Conservation (phyloP, 2,888 invertebrate genomes). For the Rhogogaster chlorosoma region DNA sequence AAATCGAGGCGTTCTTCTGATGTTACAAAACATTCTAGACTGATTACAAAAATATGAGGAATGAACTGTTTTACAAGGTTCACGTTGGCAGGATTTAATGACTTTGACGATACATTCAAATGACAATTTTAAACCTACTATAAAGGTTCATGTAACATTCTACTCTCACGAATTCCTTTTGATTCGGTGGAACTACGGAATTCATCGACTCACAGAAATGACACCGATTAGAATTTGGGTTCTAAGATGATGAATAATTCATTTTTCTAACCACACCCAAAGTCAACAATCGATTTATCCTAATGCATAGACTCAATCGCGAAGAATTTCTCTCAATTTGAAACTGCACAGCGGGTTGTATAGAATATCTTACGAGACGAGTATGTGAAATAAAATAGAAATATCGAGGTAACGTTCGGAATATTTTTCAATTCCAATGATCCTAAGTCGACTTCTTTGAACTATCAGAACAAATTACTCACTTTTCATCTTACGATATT, state of each 20-base stretch:
- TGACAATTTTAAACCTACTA: neutral
- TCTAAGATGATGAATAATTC: neutral
- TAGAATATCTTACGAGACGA: neutral
- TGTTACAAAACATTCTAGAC: no score
- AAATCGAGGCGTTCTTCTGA: no score
- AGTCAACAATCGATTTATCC: neutral
- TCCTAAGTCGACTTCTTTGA: neutral
- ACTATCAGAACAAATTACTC: neutral
- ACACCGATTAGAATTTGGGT: neutral
- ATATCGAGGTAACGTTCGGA: neutral
- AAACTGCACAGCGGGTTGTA: neutral
- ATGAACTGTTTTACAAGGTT: no score
- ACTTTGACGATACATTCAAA: no score
- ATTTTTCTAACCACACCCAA: neutral
- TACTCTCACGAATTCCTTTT: neutral
- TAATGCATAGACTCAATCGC: neutral
- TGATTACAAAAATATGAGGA: neutral
- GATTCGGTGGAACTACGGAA: neutral
- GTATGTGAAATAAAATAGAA: neutral
- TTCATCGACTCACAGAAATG: neutral
- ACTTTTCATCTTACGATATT: conserved; percentile 42
- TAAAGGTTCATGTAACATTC: neutral
- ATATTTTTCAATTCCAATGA: neutral
- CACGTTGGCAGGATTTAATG: no score
- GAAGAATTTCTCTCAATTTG: neutral